Percentiles rank a stretch among this genome's conserved stretches.
phyloP scores from a whole-genome alignment of 1,140 invertebrate genomes.

The Bombus superbus region DNA sequence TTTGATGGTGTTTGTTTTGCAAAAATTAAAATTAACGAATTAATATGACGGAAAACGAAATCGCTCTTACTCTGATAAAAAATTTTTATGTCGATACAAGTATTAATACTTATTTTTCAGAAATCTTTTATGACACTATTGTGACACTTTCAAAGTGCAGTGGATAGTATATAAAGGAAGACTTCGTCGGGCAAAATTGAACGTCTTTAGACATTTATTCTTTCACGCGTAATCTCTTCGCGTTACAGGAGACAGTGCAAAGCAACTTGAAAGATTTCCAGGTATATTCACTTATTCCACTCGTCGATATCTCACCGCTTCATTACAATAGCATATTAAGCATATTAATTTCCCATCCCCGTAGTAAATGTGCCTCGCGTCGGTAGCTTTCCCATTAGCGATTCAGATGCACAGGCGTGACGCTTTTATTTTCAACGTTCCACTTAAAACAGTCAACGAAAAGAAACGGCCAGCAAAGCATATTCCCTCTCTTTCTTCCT shows the following conservation, averaged over 20 bases:
- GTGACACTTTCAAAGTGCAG: too few species aligned
- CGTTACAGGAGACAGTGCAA: too few species aligned
- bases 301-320: not conserved
- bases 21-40: too few species aligned
- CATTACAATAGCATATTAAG: not conserved
- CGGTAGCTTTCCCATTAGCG: conserved; percentile 3
- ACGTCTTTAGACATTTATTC: not conserved
- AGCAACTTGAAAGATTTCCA: not conserved
- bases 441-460: conserved; percentile 24
- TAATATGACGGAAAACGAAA: too few species aligned
- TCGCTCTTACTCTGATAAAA: too few species aligned
- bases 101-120: too few species aligned
- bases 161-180: too few species aligned
- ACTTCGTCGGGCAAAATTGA: not conserved
- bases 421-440: conserved; percentile 30
- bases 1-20: too few species aligned
- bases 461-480: not conserved
- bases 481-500: not conserved
- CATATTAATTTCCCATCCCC: not conserved
- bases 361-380: not conserved
- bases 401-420: conserved; percentile 15
- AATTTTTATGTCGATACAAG: too few species aligned
- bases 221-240: too few species aligned
- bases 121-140: too few species aligned
- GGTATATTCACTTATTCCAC: not conserved